phyloP scores from a whole-genome alignment of 2,113 vertebrate genomes.

The Sinocyclocheilus anophthalmus region DNA sequence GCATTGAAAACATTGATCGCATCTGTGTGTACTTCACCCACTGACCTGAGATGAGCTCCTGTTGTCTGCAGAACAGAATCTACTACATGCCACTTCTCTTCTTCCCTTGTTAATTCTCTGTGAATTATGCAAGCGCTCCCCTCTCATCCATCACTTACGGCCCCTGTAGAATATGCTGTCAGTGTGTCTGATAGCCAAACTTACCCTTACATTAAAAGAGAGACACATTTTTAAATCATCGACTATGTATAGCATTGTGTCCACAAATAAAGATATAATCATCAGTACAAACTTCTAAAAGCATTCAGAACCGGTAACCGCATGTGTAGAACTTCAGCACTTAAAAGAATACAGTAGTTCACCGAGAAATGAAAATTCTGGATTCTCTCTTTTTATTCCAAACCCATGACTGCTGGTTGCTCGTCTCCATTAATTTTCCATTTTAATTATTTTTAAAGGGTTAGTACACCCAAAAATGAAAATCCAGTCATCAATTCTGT shows the following conservation, averaged over 20 bases:
- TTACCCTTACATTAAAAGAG: not conserved
- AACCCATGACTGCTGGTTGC: not conserved
- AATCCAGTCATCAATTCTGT: too few species aligned
- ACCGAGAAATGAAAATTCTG: not conserved
- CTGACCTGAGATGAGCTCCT: slow-evolving; percentile 40
- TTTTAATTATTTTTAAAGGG: not conserved
- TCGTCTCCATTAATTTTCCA: not conserved
- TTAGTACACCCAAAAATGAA: too few species aligned
- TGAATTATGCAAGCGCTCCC: slow-evolving; percentile 45
- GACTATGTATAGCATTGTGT: not conserved
- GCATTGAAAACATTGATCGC: not conserved
- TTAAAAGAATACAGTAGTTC: not conserved
- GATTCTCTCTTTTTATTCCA: not conserved
- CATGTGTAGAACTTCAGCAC: not conserved
- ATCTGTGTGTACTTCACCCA: slow-evolving; percentile 30
- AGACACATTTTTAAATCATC: slow-evolving; percentile 6
- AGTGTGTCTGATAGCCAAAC: not conserved
- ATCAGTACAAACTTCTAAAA: not conserved
- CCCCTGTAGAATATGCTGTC: not conserved
- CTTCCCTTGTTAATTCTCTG: slow-evolving; percentile 1
- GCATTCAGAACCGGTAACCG: not conserved
- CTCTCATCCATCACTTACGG: slow-evolving; percentile 12
- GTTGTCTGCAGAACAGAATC: slow-evolving; percentile 10
- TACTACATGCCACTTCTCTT: not conserved
- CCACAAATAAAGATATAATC: not conserved